Evolutionary conservation across 1,140 invertebrate genomes (phyloP), one percentile per base, ranked within the genome.

Genomic region (Trypoxylus dichotomus): DNA sequence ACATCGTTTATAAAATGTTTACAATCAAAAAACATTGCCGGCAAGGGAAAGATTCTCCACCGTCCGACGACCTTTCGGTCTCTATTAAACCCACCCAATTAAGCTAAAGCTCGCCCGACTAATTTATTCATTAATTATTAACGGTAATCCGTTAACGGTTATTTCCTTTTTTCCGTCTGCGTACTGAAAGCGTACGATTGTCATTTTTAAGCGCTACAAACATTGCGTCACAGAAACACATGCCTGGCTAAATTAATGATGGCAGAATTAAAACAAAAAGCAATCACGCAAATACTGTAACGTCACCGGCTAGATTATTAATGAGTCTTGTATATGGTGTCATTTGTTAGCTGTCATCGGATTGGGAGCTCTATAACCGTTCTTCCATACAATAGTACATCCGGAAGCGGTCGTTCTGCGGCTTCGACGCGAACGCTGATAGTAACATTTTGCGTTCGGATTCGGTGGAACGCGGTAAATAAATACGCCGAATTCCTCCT

Each of bases 81-180:
- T 68, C 13, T 29, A 68, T 68, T 68, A 68, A 68, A 8, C 60
- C 24, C 21, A 15, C 13, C 60, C 27, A 68, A 68, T 68, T 68
- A 68, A 68, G 60, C 13, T 27, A 21, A 68, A 27, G 60, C 60
- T 68, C 24, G 11, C 24, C 60, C 60, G 15, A 68, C 21, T 13
- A 68, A 68, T 68, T 68, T 68, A 68, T 27, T 54, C 60, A 68
- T 68, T 29, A 68, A 68, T 68, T 68, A 68, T 68, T 68, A 68
- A 68, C 60, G 19, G 47, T 54, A 19, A 68, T 21, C 60, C 8
- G 27, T 24, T 68, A 29, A 13, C 21, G 24, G 60, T 68, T 68
- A 25, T 68, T 29, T 27, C 13, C 11, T 7, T 68, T 68, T 68
- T 29, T 68, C 11, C 24, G 24, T 68, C 27, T 27, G 19, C 19